phyloP scores from a whole-genome alignment of 2,113 vertebrate genomes.

The Callionymus lyra region DNA sequence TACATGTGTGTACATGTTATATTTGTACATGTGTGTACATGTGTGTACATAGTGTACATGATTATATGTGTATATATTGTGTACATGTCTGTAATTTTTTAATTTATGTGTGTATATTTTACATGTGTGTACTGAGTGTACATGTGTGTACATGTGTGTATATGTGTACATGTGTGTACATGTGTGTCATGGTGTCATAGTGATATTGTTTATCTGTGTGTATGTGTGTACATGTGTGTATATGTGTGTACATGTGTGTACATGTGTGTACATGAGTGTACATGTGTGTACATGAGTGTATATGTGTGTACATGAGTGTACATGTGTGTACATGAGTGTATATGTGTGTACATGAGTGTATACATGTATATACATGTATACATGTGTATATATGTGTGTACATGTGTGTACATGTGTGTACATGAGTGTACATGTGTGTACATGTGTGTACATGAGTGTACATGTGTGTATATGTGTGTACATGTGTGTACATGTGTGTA shows the following conservation, averaged over 20 bases:
- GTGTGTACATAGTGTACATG: background rate
- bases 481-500: background rate
- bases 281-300: background rate
- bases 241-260: background rate
- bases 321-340: background rate
- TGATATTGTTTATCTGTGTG: background rate
- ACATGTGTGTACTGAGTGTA: background rate
- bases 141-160: background rate
- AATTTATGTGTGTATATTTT: background rate
- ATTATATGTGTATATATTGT: no score
- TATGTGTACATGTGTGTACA: background rate
- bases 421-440: background rate
- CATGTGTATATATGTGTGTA: background rate
- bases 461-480: background rate
- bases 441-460: background rate
- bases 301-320: background rate
- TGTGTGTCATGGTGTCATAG: background rate
- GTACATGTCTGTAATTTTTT: no score
- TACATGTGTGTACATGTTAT: background rate
- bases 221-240: background rate
- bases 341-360: background rate
- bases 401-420: background rate
- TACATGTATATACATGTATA: background rate
- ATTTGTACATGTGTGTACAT: background rate
- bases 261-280: background rate